These are phyloP conservation scores for Arion vulgaris DNA, from an alignment of 1,140 invertebrate species.

Conservation along the genomic window DNA sequence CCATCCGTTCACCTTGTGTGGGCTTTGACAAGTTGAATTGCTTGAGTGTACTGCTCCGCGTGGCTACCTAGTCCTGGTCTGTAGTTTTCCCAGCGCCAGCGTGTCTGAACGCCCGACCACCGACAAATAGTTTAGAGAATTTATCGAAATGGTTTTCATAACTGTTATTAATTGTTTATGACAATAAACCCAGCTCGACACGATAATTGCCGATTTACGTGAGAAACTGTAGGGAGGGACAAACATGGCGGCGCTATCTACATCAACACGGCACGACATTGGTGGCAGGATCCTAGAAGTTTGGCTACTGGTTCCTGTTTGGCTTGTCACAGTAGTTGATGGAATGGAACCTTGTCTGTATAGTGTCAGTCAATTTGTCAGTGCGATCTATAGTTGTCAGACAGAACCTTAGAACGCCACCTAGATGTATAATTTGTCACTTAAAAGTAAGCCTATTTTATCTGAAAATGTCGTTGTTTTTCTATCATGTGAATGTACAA, in stretches of 20 bases:
- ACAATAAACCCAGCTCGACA: constrained; percentile 32
- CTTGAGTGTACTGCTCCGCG: background rate
- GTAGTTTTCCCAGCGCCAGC: constrained; percentile 20
- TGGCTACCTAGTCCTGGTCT: background rate
- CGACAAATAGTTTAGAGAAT: constrained; percentile 26
- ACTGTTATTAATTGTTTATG: constrained; percentile 44
- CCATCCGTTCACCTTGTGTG: constrained; percentile 37
- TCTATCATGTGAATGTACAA: too few species aligned
- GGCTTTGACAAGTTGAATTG: constrained; percentile 16
- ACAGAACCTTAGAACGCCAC: background rate
- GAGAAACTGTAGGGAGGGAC: constrained; percentile 12
- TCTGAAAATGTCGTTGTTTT: too few species aligned
- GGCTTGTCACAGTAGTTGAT: background rate
- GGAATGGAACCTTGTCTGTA: background rate
- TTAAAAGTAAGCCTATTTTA: too few species aligned
- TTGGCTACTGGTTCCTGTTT: background rate
- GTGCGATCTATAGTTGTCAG: background rate
- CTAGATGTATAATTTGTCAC: too few species aligned
- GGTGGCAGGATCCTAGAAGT: background rate
- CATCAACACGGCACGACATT: constrained; percentile 4
- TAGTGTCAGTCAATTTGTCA: background rate
- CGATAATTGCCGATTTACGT: constrained; percentile 33
- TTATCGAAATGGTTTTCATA: constrained; percentile 39
- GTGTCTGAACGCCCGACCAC: constrained; percentile 8
- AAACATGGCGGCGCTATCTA: constrained; percentile 5